Base-by-base conservation (phyloP, 1,140 invertebrate species). In the Saccostrea glomerata region DNA sequence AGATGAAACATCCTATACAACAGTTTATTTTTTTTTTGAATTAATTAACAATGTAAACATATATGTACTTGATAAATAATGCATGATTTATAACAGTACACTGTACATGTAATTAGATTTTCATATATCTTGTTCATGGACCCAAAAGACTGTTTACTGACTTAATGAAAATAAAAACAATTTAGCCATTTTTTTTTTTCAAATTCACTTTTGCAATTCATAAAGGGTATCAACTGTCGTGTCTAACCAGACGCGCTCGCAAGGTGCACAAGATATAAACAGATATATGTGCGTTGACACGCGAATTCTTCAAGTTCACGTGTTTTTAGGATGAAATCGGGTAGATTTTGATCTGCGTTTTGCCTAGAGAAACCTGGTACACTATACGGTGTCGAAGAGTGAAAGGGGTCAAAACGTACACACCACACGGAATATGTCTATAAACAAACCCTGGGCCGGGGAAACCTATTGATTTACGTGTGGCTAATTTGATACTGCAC, bases 261-360 rank as follows among this genome's bases (percentile, higher is more conserved):
- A 13, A 15, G 70, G 25, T 77, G 70, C 70, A 77, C 25, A 13
- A 30, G 11, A 77, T 63, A 63, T 63, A 30, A 77, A 25, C 25
- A 77, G 30, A 11, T 77, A 36, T 36, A 30, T 77, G 70, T 25
- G 70, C 23, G 30, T 11, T 36, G 70, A 77, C 70, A 77, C 70
- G 70, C 70, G 70, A 77, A 30, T 77, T 77, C 70, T 77, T 77
- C 70, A 15, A 77, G 70, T 30, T 77, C 25, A 77, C 70, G 23
- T 77, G 70, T 77, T 77, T 77, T 77, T 25, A 23, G 70, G 70
- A 77, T 77, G 70, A 77, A 77, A 77, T 77, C 70, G 30, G 70
- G 25, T 77, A 77, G 70, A 77, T 77, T 77, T 77, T 77, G 70
- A 77, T 77, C 70, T 77, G 70, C 70, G 25, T 77, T 63, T 77